These are phyloP conservation scores for Eupithecia tripunctaria DNA, from an alignment of 2,888 invertebrate genomes.

Conservation along the genomic window DNA sequence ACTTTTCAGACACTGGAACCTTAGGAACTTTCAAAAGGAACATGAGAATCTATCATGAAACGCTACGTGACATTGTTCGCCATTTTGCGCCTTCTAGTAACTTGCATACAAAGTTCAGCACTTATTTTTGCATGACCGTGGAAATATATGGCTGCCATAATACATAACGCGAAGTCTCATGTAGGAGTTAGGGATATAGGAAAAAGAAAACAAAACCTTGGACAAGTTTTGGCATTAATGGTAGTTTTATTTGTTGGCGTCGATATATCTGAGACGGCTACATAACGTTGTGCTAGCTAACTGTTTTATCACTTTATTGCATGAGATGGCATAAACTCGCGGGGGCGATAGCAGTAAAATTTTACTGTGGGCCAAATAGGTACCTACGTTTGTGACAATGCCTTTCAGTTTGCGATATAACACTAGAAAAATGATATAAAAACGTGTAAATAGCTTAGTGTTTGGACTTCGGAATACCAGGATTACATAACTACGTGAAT, in stretches of 20 bases:
- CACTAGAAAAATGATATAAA: conserved; percentile 26
- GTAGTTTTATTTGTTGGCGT: conserved; percentile 78
- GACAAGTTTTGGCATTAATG: conserved; percentile 76
- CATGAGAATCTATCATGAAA: conserved; percentile 14
- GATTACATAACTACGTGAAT: not conserved
- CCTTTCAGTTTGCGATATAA: conserved; percentile 29
- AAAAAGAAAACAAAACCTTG: conserved; percentile 76
- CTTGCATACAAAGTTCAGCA: conserved; percentile 38
- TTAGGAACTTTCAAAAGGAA: conserved; percentile 4
- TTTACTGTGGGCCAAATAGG: conserved; percentile 59
- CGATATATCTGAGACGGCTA: conserved; percentile 76
- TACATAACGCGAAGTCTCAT: conserved; percentile 52
- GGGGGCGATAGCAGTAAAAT: conserved; percentile 73
- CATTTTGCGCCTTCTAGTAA: conserved; percentile 18
- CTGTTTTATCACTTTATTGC: conserved; percentile 84
- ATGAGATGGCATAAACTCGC: conserved; percentile 79
- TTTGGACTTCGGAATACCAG: conserved; percentile 12
- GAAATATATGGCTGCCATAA: conserved; percentile 54
- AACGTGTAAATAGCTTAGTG: conserved; percentile 22
- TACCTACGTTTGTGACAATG: conserved; percentile 34
- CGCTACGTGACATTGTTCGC: conserved; percentile 10
- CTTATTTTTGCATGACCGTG: conserved; percentile 49
- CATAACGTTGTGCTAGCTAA: conserved; percentile 72
- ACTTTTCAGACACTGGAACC: conserved; percentile 12
- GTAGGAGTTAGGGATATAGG: conserved; percentile 60